A percentile compares a stretch with the other conserved stretches of the same genome.
phyloP scores from a whole-genome alignment of 2,797 vertebrate genomes.

The Morelia viridis region DNA sequence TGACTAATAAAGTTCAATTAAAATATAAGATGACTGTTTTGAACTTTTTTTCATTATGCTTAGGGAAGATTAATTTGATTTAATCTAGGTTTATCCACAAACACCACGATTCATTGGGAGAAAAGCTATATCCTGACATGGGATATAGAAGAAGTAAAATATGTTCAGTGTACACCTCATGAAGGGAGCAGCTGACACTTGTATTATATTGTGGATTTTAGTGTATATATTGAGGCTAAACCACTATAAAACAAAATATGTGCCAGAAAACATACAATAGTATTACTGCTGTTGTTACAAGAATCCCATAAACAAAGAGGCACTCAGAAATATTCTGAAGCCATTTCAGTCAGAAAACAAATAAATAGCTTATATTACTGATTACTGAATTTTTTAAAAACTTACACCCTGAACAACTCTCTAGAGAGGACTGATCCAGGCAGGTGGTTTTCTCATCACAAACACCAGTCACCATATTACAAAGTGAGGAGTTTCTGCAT shows the following conservation, averaged over 20 bases:
- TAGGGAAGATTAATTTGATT: no score
- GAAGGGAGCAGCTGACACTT: not conserved
- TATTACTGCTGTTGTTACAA: not conserved
- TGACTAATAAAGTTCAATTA: no score
- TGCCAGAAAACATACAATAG: not conserved
- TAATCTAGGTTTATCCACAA: not conserved
- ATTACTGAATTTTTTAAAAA: not conserved
- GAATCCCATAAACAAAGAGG: not conserved
- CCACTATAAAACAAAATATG: not conserved
- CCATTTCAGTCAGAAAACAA: not conserved
- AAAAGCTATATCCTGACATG: not conserved
- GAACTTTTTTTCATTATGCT: no score
- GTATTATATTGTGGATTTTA: not conserved
- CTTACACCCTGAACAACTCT: slow-evolving; percentile 26
- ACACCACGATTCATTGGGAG: not conserved
- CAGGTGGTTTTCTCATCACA: slow-evolving; percentile 32
- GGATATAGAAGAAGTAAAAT: not conserved
- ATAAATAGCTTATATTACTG: not conserved
- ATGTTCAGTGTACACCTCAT: not conserved
- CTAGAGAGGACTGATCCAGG: not conserved
- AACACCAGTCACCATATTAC: slow-evolving; percentile 35
- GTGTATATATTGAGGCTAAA: not conserved
- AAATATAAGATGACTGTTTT: no score
- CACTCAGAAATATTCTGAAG: not conserved
- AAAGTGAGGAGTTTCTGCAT: not conserved